Percentiles rank a stretch among this genome's conserved stretches.
phyloP scores from a whole-genome alignment of 2,113 vertebrate genomes.

The Pteropus alecto region DNA sequence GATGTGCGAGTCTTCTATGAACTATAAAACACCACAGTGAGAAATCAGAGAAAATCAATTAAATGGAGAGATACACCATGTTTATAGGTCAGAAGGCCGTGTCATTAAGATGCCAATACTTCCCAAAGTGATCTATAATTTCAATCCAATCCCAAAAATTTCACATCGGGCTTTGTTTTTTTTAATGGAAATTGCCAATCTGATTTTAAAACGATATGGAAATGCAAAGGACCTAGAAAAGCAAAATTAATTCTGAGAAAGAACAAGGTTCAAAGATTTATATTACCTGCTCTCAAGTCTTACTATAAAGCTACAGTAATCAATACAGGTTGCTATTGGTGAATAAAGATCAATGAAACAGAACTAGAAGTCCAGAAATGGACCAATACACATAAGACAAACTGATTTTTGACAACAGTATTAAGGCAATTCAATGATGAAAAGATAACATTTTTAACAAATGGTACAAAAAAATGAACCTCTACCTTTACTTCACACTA shows the following conservation, averaged over 20 bases:
- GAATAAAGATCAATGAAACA: not conserved
- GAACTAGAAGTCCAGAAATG: not conserved
- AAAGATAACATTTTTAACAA: not conserved
- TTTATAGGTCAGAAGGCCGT: not conserved
- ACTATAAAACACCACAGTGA: not conserved
- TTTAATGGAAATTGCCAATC: not conserved
- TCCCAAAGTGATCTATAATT: not conserved
- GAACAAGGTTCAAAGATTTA: not conserved
- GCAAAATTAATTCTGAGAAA: not conserved
- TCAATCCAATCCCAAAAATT: not conserved
- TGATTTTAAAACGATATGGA: not conserved
- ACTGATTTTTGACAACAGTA: not conserved
- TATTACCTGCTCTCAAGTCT: not conserved
- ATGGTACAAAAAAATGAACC: not conserved
- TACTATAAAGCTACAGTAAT: not conserved
- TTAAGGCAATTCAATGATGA: not conserved
- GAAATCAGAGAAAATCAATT: not conserved
- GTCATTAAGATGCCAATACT: not conserved
- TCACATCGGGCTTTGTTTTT: not conserved
- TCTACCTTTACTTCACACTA: not conserved
- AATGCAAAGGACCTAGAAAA: not conserved
- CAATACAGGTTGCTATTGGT: not conserved
- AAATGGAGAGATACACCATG: not conserved
- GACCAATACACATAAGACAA: not conserved
- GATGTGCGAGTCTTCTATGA: not conserved